These are phyloP conservation scores for Ceyx cyanopectus DNA, from an alignment of 2,113 vertebrate species.

Conservation along the genomic window DNA sequence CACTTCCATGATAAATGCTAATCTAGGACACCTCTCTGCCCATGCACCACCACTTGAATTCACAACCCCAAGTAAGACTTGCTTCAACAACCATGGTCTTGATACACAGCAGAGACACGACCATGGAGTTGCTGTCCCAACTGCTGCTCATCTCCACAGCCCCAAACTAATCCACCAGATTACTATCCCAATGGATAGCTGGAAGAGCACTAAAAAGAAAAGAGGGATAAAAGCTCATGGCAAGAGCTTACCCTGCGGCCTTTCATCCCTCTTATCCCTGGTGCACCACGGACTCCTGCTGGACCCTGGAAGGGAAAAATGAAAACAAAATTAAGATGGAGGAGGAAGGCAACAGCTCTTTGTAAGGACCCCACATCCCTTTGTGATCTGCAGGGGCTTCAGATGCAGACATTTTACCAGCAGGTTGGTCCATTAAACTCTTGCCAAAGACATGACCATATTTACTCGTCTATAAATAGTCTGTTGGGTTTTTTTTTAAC, in stretches of 20 bases:
- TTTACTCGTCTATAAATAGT: not conserved
- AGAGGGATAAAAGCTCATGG: not conserved
- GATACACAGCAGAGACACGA: fast-evolving
- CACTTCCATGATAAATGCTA: not conserved
- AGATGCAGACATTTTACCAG: not conserved
- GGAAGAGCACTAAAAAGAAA: not conserved
- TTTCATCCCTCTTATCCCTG: constrained; percentile 88
- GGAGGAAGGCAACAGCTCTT: not conserved
- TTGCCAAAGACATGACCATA: not conserved
- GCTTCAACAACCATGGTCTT: not conserved
- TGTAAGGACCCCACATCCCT: not conserved
- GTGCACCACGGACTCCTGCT: constrained; percentile 82
- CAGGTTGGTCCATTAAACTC: not conserved
- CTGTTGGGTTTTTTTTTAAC: not conserved
- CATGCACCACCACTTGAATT: not conserved
- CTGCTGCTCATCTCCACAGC: not conserved
- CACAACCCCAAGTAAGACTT: not conserved
- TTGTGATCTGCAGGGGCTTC: not conserved
- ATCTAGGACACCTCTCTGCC: not conserved
- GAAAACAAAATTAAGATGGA: not conserved
- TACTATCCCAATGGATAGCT: not conserved
- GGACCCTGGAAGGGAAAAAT: constrained; percentile 81
- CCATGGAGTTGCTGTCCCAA: not conserved
- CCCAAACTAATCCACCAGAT: not conserved
- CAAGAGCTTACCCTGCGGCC: constrained; percentile 86